Base-by-base conservation (phyloP, 2,113 vertebrate genomes). In the Lynx canadensis region DNA sequence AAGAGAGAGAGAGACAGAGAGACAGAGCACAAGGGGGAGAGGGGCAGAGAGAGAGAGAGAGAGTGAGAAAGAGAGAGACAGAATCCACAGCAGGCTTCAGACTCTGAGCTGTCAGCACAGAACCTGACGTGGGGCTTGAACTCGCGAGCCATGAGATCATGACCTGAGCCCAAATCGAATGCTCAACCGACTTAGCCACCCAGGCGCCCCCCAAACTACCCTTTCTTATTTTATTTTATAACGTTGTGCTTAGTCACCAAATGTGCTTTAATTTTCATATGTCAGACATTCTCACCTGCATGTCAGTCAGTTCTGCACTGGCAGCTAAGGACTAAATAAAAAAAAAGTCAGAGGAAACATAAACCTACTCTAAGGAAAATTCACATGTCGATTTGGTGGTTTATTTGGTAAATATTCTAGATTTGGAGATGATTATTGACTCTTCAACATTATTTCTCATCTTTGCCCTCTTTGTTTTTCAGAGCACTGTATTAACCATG, bases 181-280 rank as follows among this genome's bases (percentile, higher is more conserved):
- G 21, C 57, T 60, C 57, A 60, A 23, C 57, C 18, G 21, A 23
- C 57, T 60, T 60, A 60, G 57, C 57, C 57, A 21, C 21, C 21
- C 57, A 60, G 55, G 57, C 1, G 21, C 19, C 57, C 21, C 36
- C 57, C 0, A 21, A 79, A 41, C 19, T 7, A 7, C 14, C 14
- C 12, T 92, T 78, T 95, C 19, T 85, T 73, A 13, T 63, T 86
- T 92, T 73, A 36, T 78, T 89, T 88, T 94, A 31, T 25, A 81
- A 12, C 50, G 1, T 19, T 50, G 52, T 57, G 21, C 55, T 88
- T 92, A 52, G 25, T 92, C 60, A 73, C 21, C 89, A 73, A 66
- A 69, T 41, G 25, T 36, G 36, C 52, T 66, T 87, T 52, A 48
- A 36, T 90, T 92, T 95, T 86, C 25, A 52, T 12, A 27, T 21